A percentile compares a stretch with the other conserved stretches of the same genome.
These are phyloP conservation scores for Pseudochaenichthys georgianus DNA, from an alignment of 2,797 vertebrate genomes.

Conservation along the genomic window DNA sequence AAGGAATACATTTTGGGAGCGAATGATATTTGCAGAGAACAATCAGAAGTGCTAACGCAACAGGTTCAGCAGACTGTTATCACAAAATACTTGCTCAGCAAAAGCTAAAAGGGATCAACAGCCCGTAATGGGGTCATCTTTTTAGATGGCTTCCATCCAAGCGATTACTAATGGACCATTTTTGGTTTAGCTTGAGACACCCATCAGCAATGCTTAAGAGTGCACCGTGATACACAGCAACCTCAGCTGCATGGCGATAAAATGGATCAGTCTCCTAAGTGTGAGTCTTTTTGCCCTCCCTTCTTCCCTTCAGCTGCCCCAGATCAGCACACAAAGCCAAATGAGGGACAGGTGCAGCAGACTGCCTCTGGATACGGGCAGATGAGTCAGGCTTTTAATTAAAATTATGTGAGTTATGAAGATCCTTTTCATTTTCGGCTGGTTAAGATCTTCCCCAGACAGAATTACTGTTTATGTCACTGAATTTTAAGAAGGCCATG, in stretches of 20 bases:
- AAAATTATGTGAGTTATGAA: slow-evolving; percentile 10
- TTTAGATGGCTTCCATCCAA: not conserved
- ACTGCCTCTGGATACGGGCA: not conserved
- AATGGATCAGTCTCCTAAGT: slow-evolving; percentile 12
- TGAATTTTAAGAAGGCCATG: not conserved
- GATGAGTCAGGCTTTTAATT: slow-evolving; percentile 39
- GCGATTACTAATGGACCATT: not conserved
- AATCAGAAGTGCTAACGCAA: not conserved
- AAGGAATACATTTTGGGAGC: not conserved
- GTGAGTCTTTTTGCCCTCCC: not conserved
- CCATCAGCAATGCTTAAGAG: not conserved
- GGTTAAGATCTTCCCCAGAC: slow-evolving; percentile 13
- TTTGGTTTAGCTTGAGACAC: not conserved
- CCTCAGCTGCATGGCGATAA: not conserved
- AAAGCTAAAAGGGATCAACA: slow-evolving; percentile 1
- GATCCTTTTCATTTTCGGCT: slow-evolving; percentile 13
- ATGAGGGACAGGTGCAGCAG: slow-evolving; percentile 49
- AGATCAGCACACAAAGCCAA: slow-evolving; percentile 25
- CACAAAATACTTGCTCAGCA: not conserved
- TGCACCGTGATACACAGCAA: not conserved
- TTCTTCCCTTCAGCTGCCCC: slow-evolving; percentile 4
- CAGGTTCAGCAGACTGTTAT: not conserved
- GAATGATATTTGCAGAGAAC: not conserved
- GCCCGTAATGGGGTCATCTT: not conserved
- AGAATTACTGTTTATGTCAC: not conserved